A percentile compares a stretch with the other conserved stretches of the same genome.
These are phyloP conservation scores for Xerus inauris DNA, from an alignment of 2,113 vertebrate species.

Conservation along the genomic window DNA sequence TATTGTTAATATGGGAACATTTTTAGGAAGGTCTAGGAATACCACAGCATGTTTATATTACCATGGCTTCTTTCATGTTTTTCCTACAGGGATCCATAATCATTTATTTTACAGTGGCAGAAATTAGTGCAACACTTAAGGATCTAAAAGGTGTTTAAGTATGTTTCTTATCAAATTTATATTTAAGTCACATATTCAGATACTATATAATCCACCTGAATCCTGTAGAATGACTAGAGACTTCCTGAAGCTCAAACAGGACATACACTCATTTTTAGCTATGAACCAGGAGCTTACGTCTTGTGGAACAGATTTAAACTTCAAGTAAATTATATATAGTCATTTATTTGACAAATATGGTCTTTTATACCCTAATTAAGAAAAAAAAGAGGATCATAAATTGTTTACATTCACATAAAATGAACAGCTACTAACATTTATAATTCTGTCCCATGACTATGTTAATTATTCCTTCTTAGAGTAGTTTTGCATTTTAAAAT, in stretches of 20 bases:
- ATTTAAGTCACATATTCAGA: background rate
- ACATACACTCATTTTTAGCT: background rate
- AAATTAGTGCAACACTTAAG: background rate
- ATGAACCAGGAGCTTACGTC: background rate
- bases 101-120: background rate
- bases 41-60: background rate
- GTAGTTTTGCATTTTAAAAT: too few species aligned
- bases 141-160: too few species aligned
- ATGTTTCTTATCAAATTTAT: background rate
- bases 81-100: background rate
- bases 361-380: background rate
- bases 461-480: background rate
- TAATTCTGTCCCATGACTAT: background rate
- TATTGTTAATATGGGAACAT: background rate
- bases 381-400: background rate
- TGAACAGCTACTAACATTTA: background rate
- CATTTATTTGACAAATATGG: background rate
- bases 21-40: background rate
- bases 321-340: background rate
- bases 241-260: background rate
- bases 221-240: background rate
- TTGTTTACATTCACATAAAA: background rate
- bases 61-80: background rate
- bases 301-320: background rate
- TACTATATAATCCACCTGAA: background rate